phyloP scores from a whole-genome alignment of 2,113 vertebrate species.

The Chloroceryle aenea region DNA sequence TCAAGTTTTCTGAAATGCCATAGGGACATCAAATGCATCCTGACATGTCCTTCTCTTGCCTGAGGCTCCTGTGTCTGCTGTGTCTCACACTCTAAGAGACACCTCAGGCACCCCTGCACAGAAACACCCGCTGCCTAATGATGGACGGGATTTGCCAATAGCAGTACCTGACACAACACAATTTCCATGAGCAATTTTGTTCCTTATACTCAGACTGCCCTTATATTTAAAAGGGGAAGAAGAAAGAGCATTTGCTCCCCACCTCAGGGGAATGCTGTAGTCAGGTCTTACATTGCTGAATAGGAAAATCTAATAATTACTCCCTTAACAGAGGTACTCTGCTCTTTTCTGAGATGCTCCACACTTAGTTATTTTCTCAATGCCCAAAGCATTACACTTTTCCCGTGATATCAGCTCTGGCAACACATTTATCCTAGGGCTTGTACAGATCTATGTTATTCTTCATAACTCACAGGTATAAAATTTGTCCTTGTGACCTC shows the following conservation, averaged over 20 bases:
- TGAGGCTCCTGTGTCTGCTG: not conserved
- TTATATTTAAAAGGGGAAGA: not conserved
- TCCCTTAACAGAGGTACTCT: not conserved
- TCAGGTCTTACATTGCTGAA: not conserved
- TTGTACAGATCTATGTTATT: not conserved
- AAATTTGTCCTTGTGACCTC: not conserved
- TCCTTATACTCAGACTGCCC: not conserved
- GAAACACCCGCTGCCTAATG: not conserved
- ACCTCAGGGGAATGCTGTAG: not conserved
- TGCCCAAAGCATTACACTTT: not conserved
- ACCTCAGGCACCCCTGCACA: not conserved
- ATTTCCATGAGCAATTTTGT: not conserved
- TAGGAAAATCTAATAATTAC: not conserved
- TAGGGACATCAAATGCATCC: not conserved
- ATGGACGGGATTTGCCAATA: not conserved
- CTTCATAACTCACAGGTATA: constrained; percentile 9
- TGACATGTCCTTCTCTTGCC: not conserved
- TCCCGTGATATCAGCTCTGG: not conserved
- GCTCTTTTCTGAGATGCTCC: not conserved
- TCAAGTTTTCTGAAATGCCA: not conserved
- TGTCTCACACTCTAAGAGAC: not conserved
- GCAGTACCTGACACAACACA: not conserved
- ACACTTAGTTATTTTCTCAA: not conserved
- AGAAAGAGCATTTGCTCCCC: not conserved
- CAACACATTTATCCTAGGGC: not conserved